Conservation (phyloP, 2,888 invertebrate species). For the Omphaloscelis lunosa region DNA sequence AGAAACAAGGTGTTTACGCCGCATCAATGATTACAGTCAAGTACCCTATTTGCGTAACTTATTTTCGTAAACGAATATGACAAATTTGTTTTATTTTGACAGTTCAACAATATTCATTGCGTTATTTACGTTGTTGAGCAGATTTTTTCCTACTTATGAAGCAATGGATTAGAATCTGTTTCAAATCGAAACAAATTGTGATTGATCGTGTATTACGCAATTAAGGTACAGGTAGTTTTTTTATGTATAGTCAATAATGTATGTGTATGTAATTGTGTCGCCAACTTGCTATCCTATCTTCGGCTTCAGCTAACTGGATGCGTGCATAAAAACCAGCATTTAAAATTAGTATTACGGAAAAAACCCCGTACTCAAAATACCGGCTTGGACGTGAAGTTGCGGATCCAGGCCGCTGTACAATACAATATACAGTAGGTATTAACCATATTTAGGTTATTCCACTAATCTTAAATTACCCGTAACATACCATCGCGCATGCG, state of each 20-base stretch:
- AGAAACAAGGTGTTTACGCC: background rate
- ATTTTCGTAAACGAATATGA: no score
- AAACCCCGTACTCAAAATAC: background rate
- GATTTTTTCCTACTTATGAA: no score
- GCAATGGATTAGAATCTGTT: no score
- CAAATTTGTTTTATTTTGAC: no score
- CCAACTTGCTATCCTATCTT: background rate
- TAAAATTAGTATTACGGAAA: background rate
- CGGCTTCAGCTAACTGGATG: background rate
- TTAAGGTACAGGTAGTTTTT: no score
- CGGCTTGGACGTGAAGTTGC: no score
- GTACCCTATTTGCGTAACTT: no score
- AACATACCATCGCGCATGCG: background rate
- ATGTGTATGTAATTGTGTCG: background rate
- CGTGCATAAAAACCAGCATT: background rate
- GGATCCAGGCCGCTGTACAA: background rate
- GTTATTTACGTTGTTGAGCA: no score
- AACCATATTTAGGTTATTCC: background rate
- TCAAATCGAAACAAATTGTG: no score
- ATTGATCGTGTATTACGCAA: no score
- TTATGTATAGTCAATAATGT: background rate
- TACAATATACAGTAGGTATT: background rate
- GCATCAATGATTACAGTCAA: slow-evolving; percentile 20
- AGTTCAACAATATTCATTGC: no score
- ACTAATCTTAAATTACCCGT: background rate